Percentiles rank a stretch among this genome's conserved stretches.
Evolutionary conservation across 2,888 invertebrate species (phyloP).

Genomic region (Clusia tigrina): DNA sequence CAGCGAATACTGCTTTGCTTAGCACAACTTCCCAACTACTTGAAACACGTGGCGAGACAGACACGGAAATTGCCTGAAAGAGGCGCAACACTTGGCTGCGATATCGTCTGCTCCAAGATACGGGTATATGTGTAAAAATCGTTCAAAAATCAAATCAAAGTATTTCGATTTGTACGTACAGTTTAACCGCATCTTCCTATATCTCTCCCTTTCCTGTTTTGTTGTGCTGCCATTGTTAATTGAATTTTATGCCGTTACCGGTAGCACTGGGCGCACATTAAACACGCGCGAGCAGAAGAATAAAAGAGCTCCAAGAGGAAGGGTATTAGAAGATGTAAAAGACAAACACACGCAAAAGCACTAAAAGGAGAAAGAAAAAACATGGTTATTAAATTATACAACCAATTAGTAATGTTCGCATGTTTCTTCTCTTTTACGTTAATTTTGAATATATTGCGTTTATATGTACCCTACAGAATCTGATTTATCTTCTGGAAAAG

Average conservation of each 20-base stretch:
- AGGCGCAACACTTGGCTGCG: background rate
- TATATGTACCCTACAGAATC: too few species aligned
- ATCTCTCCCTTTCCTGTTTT: background rate
- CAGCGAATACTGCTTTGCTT: background rate
- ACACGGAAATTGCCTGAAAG: background rate
- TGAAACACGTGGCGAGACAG: background rate
- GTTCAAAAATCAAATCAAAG: slow-evolving; percentile 14
- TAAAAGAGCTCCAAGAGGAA: background rate
- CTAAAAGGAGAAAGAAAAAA: background rate
- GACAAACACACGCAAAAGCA: background rate
- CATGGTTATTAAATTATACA: background rate
- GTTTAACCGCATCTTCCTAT: background rate
- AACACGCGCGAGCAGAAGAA: background rate
- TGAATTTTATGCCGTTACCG: background rate
- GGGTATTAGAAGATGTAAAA: background rate
- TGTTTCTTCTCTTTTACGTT: background rate
- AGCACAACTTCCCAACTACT: background rate
- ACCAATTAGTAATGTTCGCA: background rate
- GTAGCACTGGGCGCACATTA: background rate
- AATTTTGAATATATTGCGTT: too few species aligned
- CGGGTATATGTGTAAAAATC: slow-evolving; percentile 13
- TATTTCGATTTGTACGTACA: slow-evolving; percentile 8
- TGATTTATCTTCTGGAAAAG: too few species aligned
- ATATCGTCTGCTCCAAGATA: too few species aligned
- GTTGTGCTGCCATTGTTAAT: slow-evolving; percentile 1